These are phyloP conservation scores for Oncorhynchus masou DNA, from an alignment of 2,113 vertebrate species.

Conservation along the genomic window DNA sequence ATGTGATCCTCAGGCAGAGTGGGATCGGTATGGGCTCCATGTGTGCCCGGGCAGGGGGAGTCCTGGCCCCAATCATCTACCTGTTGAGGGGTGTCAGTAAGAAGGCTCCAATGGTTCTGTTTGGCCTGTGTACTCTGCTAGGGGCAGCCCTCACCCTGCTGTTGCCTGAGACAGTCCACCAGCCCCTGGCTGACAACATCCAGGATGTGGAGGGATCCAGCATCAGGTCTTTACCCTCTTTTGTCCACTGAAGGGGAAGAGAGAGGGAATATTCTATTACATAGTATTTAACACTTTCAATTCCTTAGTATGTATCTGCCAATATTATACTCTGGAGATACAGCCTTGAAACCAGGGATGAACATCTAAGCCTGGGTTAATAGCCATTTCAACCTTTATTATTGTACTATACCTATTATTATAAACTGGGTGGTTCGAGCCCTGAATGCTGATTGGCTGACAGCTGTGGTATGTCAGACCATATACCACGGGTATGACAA, in stretches of 20 bases:
- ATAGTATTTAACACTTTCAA: background rate
- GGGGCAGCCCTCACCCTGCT: slow-evolving; percentile 63
- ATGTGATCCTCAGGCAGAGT: slow-evolving; percentile 58
- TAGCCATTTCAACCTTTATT: background rate
- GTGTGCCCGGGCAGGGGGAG: slow-evolving; percentile 66
- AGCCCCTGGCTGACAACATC: slow-evolving; percentile 64
- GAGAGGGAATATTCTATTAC: too few species aligned
- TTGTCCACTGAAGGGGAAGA: background rate
- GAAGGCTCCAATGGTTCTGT: slow-evolving; percentile 65
- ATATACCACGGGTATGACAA: too few species aligned
- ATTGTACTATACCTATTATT: background rate
- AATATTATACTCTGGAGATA: background rate
- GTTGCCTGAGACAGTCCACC: slow-evolving; percentile 68
- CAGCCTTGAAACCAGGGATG: background rate
- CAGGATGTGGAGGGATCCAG: slow-evolving; percentile 52
- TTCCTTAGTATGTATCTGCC: background rate
- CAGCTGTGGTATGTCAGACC: too few species aligned
- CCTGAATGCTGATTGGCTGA: too few species aligned
- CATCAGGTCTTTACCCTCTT: slow-evolving; percentile 37
- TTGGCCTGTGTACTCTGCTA: slow-evolving; percentile 64
- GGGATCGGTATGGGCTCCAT: slow-evolving; percentile 71
- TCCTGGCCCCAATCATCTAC: slow-evolving; percentile 64
- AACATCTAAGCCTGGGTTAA: too few species aligned
- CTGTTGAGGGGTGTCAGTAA: slow-evolving; percentile 49
- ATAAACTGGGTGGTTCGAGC: too few species aligned